Evolutionary conservation across 2,113 vertebrate species (phyloP).

Genomic region (Calyptommatus sinebrachiatus): DNA sequence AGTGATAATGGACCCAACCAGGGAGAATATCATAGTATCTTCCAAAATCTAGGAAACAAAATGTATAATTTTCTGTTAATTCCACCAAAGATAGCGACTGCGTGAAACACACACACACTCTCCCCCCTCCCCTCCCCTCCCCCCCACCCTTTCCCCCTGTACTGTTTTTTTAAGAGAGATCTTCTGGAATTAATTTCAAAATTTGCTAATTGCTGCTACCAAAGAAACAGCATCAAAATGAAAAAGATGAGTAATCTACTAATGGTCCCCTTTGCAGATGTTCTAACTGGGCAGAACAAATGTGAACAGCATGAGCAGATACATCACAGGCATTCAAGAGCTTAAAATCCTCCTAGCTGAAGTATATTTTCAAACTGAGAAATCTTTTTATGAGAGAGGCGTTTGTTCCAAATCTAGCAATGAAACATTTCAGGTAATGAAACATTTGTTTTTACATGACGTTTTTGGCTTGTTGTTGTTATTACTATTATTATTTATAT

Average conservation of each 20-base stretch:
- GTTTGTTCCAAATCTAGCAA: neutral
- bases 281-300: neutral
- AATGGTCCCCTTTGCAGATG: neutral
- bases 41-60: conserved; percentile 86
- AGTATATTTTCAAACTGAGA: neutral
- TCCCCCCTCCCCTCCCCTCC: too few species aligned
- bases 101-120: neutral
- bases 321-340: neutral
- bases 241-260: neutral
- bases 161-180: neutral
- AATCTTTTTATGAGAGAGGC: too few species aligned
- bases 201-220: neutral
- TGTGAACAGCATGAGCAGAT: neutral
- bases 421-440: neutral
- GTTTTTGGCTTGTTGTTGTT: too few species aligned
- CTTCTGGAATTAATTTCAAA: neutral
- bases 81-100: neutral
- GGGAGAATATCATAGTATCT: conserved; percentile 94
- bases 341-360: neutral
- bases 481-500: too few species aligned
- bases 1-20: conserved; percentile 88
- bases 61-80: neutral
- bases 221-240: neutral
- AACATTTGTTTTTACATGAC: too few species aligned
- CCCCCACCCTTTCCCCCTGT: too few species aligned